Evolutionary conservation across 37 sponge, comb jelly and placozoan species (phyloP).

Genomic region (Sycon ciliatum): DNA sequence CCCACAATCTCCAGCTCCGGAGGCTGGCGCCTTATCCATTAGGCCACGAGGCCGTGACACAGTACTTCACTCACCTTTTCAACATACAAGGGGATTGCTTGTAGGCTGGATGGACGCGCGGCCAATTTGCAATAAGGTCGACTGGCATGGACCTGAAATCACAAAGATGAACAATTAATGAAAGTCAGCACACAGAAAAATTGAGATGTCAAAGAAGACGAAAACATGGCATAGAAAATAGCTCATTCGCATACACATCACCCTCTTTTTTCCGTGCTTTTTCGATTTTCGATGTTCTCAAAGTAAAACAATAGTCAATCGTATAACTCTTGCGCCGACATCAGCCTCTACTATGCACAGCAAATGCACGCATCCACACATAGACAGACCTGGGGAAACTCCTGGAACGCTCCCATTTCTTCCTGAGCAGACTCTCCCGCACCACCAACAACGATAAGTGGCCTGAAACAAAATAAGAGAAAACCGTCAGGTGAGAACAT

Average conservation of each 20-base stretch:
- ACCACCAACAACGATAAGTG: constrained; percentile 73
- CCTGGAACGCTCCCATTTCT: constrained; percentile 84
- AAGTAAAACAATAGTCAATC: too few species aligned
- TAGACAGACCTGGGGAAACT: constrained; percentile 86
- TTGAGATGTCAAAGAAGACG: not conserved
- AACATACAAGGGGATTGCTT: constrained; percentile 66
- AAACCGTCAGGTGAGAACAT: too few species aligned
- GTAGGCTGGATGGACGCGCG: constrained; percentile 56
- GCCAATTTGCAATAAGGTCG: constrained; percentile 53
- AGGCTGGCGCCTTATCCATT: too few species aligned
- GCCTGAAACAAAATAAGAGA: constrained; percentile 36
- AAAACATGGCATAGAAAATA: not conserved
- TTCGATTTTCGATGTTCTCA: too few species aligned
- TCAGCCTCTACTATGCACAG: too few species aligned
- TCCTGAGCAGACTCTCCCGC: constrained; percentile 68
- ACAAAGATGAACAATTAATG: not conserved
- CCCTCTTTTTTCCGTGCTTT: too few species aligned
- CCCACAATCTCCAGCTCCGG: too few species aligned
- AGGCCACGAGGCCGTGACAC: too few species aligned
- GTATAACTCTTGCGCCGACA: too few species aligned
- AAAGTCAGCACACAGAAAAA: not conserved
- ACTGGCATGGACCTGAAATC: constrained; percentile 21
- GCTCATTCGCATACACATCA: too few species aligned
- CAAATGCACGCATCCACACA: too few species aligned
- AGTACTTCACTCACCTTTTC: constrained; percentile 55